Base-by-base conservation (phyloP, 2,888 invertebrate species). In the Conistra vaccinii region DNA sequence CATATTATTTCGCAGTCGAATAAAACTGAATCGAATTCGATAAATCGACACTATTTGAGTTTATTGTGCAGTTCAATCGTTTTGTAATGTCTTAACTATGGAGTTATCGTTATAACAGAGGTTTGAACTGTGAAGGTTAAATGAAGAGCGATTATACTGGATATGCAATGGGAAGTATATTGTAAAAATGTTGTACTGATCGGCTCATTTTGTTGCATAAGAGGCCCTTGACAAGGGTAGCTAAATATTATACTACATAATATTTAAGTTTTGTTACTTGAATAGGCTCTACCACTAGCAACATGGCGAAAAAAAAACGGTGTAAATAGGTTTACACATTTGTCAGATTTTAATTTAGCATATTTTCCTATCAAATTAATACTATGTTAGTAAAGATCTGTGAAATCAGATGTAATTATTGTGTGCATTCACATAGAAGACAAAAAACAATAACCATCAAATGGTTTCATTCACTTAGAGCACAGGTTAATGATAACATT, bases 401-500 rank as follows among this genome's bases (percentile, higher is more conserved):
- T 14, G 12, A 29, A 23, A 12, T 23, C 6, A 29, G 14, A 55
- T 17, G 55, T 45, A 17, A 39, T 9, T 10, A 51, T 51, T 35
- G 23, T 26, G 2, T 20, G 12, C 17, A 57, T 62, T 51, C 26
- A 23, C n/a, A 72, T 45, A 63, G 53, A 62, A 80, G 62, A 42
- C 39, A 63, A 32, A 32, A 35, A 66, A 62, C 39, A 61, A 61
- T 80, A 58, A 51, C 17, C 70, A 55, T 78, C 39, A 78, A 63
- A 45, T 53, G n/a, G 32, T 62, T 55, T 42, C 6, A 66, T 63
- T 81, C 53, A 69, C 42, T 70, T 35, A 48, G 76, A 77, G 78
- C 58, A 55, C 32, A 55, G 7, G 39, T 10, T 70, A 68, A 77
- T 45, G 80, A 78, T 77, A 68, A 68, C 70, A 77, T 65, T 71